Percentiles rank a stretch among this genome's conserved stretches.
These are phyloP conservation scores for Nylanderia fulva DNA, from an alignment of 1,140 invertebrate species.

Conservation along the genomic window DNA sequence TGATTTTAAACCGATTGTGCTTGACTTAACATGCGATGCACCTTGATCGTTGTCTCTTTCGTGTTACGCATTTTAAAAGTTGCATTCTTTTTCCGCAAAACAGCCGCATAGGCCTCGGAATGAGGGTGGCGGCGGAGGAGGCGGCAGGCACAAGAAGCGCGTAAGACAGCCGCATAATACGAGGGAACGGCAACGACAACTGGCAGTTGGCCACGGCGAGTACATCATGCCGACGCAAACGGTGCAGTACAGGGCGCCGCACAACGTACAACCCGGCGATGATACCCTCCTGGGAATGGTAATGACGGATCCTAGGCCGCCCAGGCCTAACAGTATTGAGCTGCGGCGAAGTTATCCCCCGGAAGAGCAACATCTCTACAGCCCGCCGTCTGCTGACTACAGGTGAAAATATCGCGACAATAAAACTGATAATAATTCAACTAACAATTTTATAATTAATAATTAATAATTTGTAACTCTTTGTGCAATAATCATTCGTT, in stretches of 20 bases:
- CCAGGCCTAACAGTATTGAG: conserved; percentile 92
- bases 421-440: background rate
- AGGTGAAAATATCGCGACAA: conserved; percentile 71
- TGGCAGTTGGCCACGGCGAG: conserved; percentile 94
- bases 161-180: conserved; percentile 95
- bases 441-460: conserved; percentile 18
- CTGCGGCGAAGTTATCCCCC: conserved; percentile 89
- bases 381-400: conserved; percentile 83
- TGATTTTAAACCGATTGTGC: conserved; percentile 67
- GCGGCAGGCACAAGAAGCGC: conserved; percentile 91
- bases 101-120: conserved; percentile 88
- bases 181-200: conserved; percentile 93
- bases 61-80: conserved; percentile 36
- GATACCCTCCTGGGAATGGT: conserved; percentile 83
- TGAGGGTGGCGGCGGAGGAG: conserved; percentile 85
- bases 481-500: background rate
- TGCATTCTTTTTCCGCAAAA: conserved; percentile 43
- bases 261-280: conserved; percentile 80
- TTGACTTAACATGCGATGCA: conserved; percentile 71
- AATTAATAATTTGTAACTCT: background rate
- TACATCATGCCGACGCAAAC: conserved; percentile 91
- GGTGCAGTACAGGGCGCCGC: conserved; percentile 82
- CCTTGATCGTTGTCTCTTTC: conserved; percentile 6
- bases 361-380: conserved; percentile 87
- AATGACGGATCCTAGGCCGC: conserved; percentile 87